Evolutionary conservation across 2,113 vertebrate species (phyloP).

Genomic region (Climacteris rufus): DNA sequence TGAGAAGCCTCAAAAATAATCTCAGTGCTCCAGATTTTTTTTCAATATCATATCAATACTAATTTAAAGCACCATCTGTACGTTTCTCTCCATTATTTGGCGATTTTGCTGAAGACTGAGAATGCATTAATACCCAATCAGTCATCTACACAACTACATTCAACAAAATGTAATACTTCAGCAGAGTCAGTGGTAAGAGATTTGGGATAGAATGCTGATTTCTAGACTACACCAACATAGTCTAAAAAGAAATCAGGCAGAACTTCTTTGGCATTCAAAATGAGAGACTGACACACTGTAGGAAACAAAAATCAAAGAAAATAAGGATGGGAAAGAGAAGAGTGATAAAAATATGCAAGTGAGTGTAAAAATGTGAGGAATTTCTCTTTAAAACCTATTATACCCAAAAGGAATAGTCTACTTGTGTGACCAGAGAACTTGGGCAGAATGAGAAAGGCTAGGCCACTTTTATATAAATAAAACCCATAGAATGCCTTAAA

Average conservation of each 20-base stretch:
- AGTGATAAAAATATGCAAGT: not conserved
- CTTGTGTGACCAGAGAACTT: not conserved
- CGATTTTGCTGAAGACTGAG: not conserved
- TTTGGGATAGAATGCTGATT: not conserved
- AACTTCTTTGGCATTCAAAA: not conserved
- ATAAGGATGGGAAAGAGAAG: not conserved
- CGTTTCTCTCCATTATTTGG: not conserved
- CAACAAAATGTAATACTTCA: not conserved
- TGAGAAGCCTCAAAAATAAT: not conserved
- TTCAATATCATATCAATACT: not conserved
- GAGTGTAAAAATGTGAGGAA: not conserved
- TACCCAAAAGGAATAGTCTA: not conserved
- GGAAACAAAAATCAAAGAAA: not conserved
- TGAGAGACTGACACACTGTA: not conserved
- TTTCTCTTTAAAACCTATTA: not conserved
- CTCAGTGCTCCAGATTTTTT: not conserved
- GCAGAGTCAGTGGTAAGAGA: not conserved
- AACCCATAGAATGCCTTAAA: not conserved
- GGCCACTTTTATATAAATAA: not conserved
- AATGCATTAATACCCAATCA: not conserved
- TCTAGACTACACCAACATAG: not conserved
- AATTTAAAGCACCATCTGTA: slow-evolving; percentile 6
- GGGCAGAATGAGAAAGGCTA: not conserved
- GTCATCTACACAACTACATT: not conserved
- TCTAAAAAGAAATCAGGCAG: not conserved